Conservation (phyloP, 2,797 vertebrate species). For the Zenarchopterus dispar region DNA sequence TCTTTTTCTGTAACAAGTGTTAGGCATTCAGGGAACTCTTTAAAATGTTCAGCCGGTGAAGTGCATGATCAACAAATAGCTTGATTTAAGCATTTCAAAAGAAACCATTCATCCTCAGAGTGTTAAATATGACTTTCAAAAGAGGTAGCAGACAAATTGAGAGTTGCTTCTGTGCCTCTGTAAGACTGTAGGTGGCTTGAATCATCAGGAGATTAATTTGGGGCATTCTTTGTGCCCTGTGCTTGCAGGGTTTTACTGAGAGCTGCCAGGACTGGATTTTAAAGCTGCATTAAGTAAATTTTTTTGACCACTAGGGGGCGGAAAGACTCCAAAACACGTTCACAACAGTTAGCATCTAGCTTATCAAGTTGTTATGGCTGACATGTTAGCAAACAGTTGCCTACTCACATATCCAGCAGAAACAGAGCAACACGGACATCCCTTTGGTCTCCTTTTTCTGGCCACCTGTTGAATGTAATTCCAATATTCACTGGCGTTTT, state of each 20-base stretch:
- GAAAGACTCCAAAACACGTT: conserved; percentile 78
- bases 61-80: conserved; percentile 73
- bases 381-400: conserved; percentile 79
- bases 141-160: conserved; percentile 80
- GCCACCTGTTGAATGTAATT: conserved; percentile 83
- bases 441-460: conserved; percentile 81
- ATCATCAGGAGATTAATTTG: conserved; percentile 66
- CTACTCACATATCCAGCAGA: conserved; percentile 83
- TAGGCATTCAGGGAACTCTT: conserved; percentile 27
- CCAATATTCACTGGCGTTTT: conserved; percentile 78
- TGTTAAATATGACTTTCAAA: conserved; percentile 58
- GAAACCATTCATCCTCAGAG: conserved; percentile 52
- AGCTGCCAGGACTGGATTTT: conserved; percentile 69
- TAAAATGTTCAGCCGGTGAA: conserved; percentile 64
- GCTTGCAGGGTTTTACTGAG: conserved; percentile 51
- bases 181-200: conserved; percentile 69
- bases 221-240: conserved; percentile 57
- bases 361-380: conserved; percentile 76
- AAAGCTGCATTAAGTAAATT: conserved; percentile 67
- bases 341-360: conserved; percentile 75
- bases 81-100: conserved; percentile 55
- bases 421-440: conserved; percentile 82
- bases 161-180: conserved; percentile 80
- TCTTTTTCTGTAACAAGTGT: conserved; percentile 28
- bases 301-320: conserved; percentile 79